These are phyloP conservation scores for Temnopleurus reevesii DNA, from an alignment of 53 echinoderm and acorn worm species.

Conservation along the genomic window DNA sequence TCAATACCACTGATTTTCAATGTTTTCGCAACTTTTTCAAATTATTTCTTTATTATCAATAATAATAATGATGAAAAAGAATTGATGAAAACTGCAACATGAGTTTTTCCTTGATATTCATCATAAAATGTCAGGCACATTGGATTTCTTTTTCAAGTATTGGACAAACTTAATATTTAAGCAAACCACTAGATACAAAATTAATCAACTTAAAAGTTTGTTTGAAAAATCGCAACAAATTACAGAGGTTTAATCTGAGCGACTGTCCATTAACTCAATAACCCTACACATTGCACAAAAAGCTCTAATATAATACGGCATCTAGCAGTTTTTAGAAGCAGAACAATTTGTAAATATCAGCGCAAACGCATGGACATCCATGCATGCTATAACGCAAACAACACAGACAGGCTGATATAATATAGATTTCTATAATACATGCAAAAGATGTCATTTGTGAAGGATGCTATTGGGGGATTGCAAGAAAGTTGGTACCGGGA, in stretches of 20 bases:
- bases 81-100: no score
- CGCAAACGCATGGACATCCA: not conserved
- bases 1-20: no score
- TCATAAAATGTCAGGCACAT: no score
- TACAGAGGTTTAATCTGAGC: not conserved
- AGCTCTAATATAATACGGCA: slow-evolving; percentile 30
- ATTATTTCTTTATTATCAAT: no score
- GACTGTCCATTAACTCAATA: not conserved
- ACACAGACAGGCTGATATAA: not conserved
- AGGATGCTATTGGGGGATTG: no score
- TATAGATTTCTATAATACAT: slow-evolving; percentile 39
- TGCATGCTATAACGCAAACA: not conserved
- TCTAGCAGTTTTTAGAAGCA: not conserved
- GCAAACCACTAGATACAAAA: no score
- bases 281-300: slow-evolving; percentile 31
- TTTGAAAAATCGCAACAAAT: slow-evolving; percentile 10
- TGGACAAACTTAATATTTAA: no score
- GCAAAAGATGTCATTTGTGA: slow-evolving; percentile 3
- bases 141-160: no score
- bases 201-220: not conserved
- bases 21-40: no score
- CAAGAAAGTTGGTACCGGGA: no score
- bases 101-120: no score
- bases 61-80: no score
- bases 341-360: not conserved